A percentile compares a stretch with the other conserved stretches of the same genome.
These are phyloP conservation scores for Chlorodrepanis virens DNA, from an alignment of 2,113 vertebrate genomes.

Conservation along the genomic window DNA sequence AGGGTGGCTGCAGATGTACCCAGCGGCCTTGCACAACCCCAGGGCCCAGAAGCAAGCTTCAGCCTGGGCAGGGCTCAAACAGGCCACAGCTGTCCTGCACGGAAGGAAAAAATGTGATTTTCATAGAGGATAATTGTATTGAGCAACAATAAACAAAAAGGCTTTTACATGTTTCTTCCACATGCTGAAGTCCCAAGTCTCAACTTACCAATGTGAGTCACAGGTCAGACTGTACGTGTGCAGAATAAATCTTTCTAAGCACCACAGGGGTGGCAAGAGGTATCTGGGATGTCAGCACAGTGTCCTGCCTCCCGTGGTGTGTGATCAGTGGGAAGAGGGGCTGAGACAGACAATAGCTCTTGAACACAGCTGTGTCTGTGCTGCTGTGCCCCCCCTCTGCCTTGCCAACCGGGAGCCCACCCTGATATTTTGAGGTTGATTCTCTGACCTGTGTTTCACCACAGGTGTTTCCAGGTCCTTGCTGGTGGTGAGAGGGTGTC, in stretches of 20 bases:
- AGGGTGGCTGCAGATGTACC: background rate
- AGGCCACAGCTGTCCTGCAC: background rate
- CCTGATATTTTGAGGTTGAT: background rate
- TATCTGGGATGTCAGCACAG: background rate
- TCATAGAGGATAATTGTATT: background rate
- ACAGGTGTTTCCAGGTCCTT: background rate
- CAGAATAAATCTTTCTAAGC: background rate
- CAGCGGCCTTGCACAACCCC: accelerated
- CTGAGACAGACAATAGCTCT: background rate
- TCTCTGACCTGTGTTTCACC: background rate
- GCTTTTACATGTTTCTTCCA: background rate
- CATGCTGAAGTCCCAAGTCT: background rate
- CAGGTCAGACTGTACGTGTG: background rate
- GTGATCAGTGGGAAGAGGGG: background rate
- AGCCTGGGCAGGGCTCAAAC: background rate
- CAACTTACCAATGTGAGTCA: background rate
- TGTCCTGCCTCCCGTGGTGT: background rate
- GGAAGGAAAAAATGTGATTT: background rate
- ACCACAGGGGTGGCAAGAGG: background rate
- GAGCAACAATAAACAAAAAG: constrained; percentile 10
- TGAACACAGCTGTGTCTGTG: background rate
- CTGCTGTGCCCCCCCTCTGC: background rate
- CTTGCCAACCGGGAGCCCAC: background rate
- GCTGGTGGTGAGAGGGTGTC: background rate
- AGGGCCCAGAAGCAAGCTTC: background rate